Evolutionary conservation across 1,140 invertebrate genomes (phyloP).

Genomic region (Drosophila grimshawi): DNA sequence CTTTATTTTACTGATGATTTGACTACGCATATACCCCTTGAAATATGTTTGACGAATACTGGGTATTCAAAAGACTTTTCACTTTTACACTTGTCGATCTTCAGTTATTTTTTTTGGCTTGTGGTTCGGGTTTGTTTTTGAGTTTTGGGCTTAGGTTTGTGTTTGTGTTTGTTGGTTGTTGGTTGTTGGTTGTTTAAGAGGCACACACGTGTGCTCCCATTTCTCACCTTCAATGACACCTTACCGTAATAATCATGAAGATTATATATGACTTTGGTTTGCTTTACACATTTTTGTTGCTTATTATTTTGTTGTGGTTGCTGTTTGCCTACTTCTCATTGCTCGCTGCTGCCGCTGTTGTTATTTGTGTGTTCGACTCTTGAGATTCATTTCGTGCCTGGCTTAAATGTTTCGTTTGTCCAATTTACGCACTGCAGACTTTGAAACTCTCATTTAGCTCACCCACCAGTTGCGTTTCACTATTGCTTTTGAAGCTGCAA

Average conservation of each 20-base stretch:
- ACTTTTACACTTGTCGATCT: slow-evolving; percentile 33
- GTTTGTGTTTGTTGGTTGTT: not conserved
- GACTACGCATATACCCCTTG: not conserved
- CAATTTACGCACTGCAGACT: slow-evolving; percentile 45
- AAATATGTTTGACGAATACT: not conserved
- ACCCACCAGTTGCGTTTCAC: slow-evolving; percentile 7
- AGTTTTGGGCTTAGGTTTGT: slow-evolving; percentile 3
- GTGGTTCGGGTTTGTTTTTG: slow-evolving; percentile 6
- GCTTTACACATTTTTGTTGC: slow-evolving; percentile 33
- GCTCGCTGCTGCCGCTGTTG: slow-evolving; percentile 31
- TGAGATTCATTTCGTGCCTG: slow-evolving; percentile 63
- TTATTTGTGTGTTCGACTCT: slow-evolving; percentile 41
- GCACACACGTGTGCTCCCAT: slow-evolving; percentile 73
- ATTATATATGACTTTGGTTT: slow-evolving; percentile 50
- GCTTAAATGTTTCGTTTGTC: slow-evolving; percentile 59
- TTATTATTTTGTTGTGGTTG: slow-evolving; percentile 38
- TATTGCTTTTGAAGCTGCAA: not conserved
- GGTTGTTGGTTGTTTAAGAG: not conserved
- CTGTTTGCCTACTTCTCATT: slow-evolving; percentile 39
- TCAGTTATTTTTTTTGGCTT: not conserved
- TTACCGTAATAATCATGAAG: slow-evolving; percentile 69
- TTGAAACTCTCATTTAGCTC: not conserved
- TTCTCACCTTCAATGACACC: slow-evolving; percentile 81
- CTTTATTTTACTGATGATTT: too few relatives aligned
- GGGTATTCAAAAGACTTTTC: slow-evolving; percentile 40